Percentiles rank a stretch among this genome's conserved stretches.
Evolutionary conservation across 2,888 invertebrate species (phyloP).

Genomic region (Tenthredo scrophulariae): DNA sequence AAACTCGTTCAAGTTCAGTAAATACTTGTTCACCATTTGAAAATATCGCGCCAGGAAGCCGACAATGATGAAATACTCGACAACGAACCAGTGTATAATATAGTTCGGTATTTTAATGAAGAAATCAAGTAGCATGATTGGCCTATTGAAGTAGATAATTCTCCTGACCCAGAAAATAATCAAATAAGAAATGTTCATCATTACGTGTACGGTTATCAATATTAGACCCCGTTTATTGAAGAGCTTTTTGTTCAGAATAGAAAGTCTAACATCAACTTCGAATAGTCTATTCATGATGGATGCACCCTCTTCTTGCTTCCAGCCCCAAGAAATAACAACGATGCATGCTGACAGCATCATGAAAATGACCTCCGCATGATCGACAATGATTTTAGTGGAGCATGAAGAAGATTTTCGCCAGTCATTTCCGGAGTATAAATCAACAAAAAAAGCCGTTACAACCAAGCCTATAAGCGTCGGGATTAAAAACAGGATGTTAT

Average conservation of each 20-base stretch:
- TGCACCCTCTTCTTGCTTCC: neutral
- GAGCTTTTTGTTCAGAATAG: neutral
- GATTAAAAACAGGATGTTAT: slow-evolving; percentile 1
- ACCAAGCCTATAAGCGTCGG: neutral
- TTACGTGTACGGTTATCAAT: neutral
- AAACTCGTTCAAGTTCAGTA: neutral
- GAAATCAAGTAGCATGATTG: neutral
- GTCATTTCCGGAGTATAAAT: neutral
- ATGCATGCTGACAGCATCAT: neutral
- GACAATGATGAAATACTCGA: neutral
- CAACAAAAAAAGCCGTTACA: neutral
- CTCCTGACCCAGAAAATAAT: neutral
- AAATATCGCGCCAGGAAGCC: neutral
- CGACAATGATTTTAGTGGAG: neutral
- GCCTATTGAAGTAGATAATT: neutral
- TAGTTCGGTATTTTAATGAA: neutral
- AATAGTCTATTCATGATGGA: slow-evolving; percentile 3
- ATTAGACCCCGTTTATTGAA: neutral
- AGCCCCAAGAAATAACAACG: neutral
- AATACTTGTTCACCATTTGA: neutral
- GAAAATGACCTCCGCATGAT: neutral
- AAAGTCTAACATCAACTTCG: neutral
- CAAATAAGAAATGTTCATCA: neutral
- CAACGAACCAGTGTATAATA: neutral
- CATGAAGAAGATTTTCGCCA: neutral